Evolutionary conservation across 2,797 vertebrate species (phyloP), one percentile per base, ranked within the genome.

Genomic region (Yasuhikotakia modesta): DNA sequence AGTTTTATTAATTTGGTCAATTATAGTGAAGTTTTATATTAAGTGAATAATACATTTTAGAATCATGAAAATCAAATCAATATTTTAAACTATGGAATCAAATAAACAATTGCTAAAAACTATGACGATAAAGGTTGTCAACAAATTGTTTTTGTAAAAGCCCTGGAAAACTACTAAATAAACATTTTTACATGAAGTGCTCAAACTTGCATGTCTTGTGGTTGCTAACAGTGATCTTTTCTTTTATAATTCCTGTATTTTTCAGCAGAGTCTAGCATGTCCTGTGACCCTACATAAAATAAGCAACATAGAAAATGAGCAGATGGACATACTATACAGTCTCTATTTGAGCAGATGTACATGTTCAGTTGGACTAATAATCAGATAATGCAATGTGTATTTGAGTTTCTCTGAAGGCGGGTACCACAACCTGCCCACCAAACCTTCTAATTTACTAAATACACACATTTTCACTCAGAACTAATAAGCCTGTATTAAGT

Each of bases 331-430:
- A 24, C 19, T 74, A 35, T 76, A 43, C 12, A 65, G 13, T 21
- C 35, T 53, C n/a, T 60, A 35, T 74, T 21, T 45, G 39, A 17
- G 27, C 57, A 66, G 43, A 30, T 27, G 64, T 43, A 63, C 16
- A 32, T 55, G 19, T 71, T 65, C 21, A 24, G 46, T 69, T 50
- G 50, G 52, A 53, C 30, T 73, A 70, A 79, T 74, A 60, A 12
- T 73, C 39, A 76, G 57, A 69, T 63, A n/a, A 67, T 80, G 61
- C 24, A 22, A 24, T 65, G 70, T 68, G 61, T 73, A 73, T 83
- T 85, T 82, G 68, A 69, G 27, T 82, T 84, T 84, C 60, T 80
- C 43, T 73, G 16, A 76, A 73, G 27, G 46, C 32, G 77, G 63
- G 70, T 65, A 83, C 70, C 73, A 48, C 46, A 77, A 53, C 63